phyloP scores from a whole-genome alignment of 2,113 vertebrate genomes.

The Cochlearius cochlearius region DNA sequence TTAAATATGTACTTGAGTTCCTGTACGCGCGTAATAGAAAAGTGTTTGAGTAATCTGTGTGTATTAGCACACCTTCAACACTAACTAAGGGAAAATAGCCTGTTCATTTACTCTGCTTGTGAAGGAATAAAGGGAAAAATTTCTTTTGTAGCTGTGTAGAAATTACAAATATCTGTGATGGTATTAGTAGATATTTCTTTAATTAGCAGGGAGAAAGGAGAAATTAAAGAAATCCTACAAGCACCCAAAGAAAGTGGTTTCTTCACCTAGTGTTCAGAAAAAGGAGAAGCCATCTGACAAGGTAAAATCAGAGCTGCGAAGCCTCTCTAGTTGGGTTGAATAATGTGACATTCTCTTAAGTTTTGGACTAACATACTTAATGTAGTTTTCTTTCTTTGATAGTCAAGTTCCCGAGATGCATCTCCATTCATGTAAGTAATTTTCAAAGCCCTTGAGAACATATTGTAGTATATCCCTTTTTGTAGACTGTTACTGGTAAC shows the following conservation, averaged over 20 bases:
- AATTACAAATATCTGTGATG: background rate
- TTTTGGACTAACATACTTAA: background rate
- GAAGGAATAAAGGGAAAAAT: background rate
- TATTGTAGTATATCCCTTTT: background rate
- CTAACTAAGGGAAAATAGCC: background rate
- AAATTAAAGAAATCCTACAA: slow-evolving; percentile 84
- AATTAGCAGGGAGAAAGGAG: slow-evolving; percentile 76
- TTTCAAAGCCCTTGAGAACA: background rate
- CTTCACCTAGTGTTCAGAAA: slow-evolving; percentile 88
- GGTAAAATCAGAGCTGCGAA: slow-evolving; percentile 67
- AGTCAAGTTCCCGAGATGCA: slow-evolving; percentile 84
- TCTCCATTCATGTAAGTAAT: slow-evolving; percentile 90
- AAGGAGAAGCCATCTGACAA: slow-evolving; percentile 87
- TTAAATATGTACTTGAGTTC: background rate
- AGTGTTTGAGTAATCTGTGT: background rate
- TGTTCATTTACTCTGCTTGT: background rate
- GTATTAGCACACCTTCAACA: background rate
- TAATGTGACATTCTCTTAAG: background rate
- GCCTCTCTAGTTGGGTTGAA: background rate
- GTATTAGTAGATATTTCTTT: background rate
- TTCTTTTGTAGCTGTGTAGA: background rate
- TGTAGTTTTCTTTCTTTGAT: background rate
- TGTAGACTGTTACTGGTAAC: background rate
- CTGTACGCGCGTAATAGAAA: background rate
- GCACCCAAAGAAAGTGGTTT: slow-evolving; percentile 86